Base-by-base conservation (phyloP, 2,888 invertebrate genomes). In the Erpobdella octoculata region DNA sequence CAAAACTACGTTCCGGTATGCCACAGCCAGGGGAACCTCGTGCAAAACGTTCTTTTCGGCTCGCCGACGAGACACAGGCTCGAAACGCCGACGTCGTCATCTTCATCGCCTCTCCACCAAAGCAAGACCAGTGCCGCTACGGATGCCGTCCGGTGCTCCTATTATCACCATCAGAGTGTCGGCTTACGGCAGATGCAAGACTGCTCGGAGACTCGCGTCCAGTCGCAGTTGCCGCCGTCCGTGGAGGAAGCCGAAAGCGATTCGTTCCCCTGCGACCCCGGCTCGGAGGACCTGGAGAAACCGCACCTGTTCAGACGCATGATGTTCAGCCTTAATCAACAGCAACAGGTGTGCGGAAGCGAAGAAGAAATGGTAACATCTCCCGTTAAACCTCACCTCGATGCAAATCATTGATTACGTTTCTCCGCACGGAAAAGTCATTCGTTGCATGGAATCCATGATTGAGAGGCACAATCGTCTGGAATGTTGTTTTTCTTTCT, bases 291-390 rank as follows among this genome's bases (percentile, higher is more conserved):
- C 35, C 15, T 12, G 41, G 53, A 36, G 31, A 48, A 66, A 18
- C 87, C 90, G 71, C 90, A 90, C 79, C 89, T 92, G 87, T 85
- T 91, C 61, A 85, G 91, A 6, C 92, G 92, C 80, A 90, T 91
- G 77, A 91, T 91, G 78, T 92, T 91, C 83, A 92, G 92, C 84
- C 87, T 92, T 77, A 91, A 91, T 41, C 69, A 69, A 58, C 53
- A 58, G 25, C 53, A 58, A 21, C 53, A 48, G 46, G 48, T 48
- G 25, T 25, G 25, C 25, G 25, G 48, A 31, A 69, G 69, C 33
- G 48, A 41, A 25, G 69, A 69, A 48, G 69, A 69, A n/a, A 69
- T 69, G 69, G 21, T 69, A 15, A 33, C 37, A 15, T 69, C 69
- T 15, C 35, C 58, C 18, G 69, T 33, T n/a, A 53, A 58, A 15